Percentiles rank a stretch among this genome's conserved stretches.
Evolutionary conservation across 1,140 invertebrate genomes (phyloP).

Genomic region (Drosophila lini): DNA sequence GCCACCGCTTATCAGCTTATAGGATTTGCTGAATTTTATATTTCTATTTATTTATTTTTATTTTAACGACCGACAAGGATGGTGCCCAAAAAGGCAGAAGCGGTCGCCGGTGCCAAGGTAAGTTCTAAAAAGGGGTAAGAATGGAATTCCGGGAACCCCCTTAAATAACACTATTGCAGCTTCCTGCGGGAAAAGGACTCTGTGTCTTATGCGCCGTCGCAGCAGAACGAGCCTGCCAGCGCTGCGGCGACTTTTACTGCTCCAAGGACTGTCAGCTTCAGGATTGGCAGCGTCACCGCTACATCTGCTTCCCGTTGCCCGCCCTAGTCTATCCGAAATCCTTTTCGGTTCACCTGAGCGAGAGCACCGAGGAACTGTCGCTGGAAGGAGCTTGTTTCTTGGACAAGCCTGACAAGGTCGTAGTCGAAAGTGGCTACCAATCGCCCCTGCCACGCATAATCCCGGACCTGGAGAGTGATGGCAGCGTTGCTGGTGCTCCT

Average conservation of each 20-base stretch:
- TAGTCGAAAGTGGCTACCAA: neutral
- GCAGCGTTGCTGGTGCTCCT: neutral
- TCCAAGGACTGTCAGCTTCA: constrained; percentile 46
- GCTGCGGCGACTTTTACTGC: constrained; percentile 72
- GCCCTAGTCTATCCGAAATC: constrained; percentile 45
- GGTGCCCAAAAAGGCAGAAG: neutral
- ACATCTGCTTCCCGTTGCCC: constrained; percentile 64
- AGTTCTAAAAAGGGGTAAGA: neutral
- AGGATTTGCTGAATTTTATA: too few species aligned
- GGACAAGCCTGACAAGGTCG: neutral
- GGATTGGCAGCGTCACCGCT: constrained; percentile 65
- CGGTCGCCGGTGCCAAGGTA: neutral
- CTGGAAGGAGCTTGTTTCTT: neutral
- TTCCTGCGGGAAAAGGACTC: constrained; percentile 20
- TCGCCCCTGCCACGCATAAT: too few species aligned
- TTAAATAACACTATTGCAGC: neutral
- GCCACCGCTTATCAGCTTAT: too few species aligned
- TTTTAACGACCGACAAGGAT: neutral
- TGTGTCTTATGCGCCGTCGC: constrained; percentile 43
- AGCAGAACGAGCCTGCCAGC: constrained; percentile 46
- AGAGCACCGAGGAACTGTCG: neutral
- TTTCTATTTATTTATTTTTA: too few species aligned
- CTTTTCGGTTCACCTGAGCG: constrained; percentile 21
- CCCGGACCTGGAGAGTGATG: neutral
- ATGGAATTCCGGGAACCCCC: too few species aligned